A percentile compares a stretch with the other conserved stretches of the same genome.
Conservation (phyloP, 2,888 invertebrate genomes). For the Netelia melanura region DNA sequence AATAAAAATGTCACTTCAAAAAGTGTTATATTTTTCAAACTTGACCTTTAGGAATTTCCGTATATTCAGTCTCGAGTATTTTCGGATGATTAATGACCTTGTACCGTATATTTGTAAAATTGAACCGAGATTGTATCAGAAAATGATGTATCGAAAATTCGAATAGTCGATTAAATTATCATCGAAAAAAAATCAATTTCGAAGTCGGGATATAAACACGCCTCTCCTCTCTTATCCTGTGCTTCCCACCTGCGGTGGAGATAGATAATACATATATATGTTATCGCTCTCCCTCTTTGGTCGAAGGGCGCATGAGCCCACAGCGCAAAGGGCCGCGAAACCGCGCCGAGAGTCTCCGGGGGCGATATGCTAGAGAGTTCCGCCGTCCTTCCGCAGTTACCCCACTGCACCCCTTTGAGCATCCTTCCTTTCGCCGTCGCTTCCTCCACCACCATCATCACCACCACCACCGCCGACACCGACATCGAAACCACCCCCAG, state of each 20-base stretch:
- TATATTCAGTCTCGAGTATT: too few relatives aligned
- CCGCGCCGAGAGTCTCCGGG: neutral
- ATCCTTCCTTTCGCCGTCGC: slow-evolving; percentile 19
- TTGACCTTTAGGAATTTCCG: too few relatives aligned
- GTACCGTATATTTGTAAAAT: too few relatives aligned
- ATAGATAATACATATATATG: neutral
- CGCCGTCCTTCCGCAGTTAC: neutral
- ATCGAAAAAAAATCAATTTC: too few relatives aligned
- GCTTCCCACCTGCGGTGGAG: neutral
- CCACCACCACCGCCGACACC: neutral
- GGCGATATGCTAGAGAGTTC: neutral
- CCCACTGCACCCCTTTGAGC: slow-evolving; percentile 17
- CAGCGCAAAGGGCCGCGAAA: slow-evolving; percentile 44
- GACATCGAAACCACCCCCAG: too few relatives aligned
- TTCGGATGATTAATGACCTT: too few relatives aligned
- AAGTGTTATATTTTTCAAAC: too few relatives aligned
- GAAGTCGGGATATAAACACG: neutral
- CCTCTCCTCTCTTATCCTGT: neutral
- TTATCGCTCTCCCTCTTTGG: slow-evolving; percentile 12
- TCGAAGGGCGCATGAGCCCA: slow-evolving; percentile 53
- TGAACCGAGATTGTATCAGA: too few relatives aligned
- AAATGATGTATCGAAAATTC: too few relatives aligned
- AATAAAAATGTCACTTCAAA: too few relatives aligned
- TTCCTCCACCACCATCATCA: neutral
- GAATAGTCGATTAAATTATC: too few relatives aligned